These are phyloP conservation scores for Pantherophis alleghaniensis DNA, from an alignment of 2,797 vertebrate species.

Conservation along the genomic window DNA sequence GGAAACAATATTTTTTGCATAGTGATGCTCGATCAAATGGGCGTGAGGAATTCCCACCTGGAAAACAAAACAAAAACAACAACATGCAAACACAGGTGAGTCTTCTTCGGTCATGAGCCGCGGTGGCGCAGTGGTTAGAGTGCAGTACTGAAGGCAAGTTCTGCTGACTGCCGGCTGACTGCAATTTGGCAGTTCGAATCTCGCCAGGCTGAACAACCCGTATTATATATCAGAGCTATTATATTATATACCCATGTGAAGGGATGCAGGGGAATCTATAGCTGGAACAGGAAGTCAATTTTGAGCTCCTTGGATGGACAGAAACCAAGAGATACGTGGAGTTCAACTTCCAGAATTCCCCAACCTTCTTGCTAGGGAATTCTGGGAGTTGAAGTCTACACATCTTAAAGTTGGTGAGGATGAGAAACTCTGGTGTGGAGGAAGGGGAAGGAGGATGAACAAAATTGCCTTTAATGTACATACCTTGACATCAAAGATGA, in stretches of 20 bases:
- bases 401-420: neutral
- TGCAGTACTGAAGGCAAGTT: no score
- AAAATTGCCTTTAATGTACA: neutral
- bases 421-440: neutral
- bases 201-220: neutral
- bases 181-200: no score
- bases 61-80: conserved; percentile 46
- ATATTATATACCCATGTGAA: neutral
- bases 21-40: conserved; percentile 12
- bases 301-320: neutral
- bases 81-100: neutral
- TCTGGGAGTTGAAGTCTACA: neutral
- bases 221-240: neutral
- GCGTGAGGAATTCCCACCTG: conserved; percentile 50
- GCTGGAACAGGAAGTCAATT: neutral
- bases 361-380: no score
- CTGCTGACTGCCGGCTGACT: no score
- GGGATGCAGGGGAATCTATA: neutral
- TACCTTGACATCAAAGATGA: conserved; percentile 69
- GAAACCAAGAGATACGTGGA: neutral
- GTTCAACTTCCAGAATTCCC: neutral
- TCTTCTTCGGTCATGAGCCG: neutral
- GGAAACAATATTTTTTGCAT: conserved; percentile 34
- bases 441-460: neutral
- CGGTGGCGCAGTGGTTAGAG: no score